Conservation (phyloP, 2,888 invertebrate genomes). For the Hemistola chrysoprasaria region DNA sequence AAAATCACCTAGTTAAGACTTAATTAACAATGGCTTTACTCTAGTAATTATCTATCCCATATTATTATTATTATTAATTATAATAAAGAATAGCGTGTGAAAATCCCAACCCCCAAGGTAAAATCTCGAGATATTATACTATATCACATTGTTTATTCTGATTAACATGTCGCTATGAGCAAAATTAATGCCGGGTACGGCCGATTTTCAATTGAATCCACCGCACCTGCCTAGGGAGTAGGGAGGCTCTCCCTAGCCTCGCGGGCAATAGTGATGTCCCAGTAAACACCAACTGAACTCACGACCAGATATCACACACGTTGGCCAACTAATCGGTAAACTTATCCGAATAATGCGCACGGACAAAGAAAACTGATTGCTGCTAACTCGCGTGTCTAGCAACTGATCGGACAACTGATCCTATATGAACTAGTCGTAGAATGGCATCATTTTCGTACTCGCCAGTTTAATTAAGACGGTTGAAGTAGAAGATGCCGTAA, state of each 20-base stretch:
- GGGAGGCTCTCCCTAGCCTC: slow-evolving; percentile 27
- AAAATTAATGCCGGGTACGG: slow-evolving; percentile 46
- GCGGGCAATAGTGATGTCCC: too few relatives aligned
- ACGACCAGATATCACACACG: slow-evolving; percentile 42
- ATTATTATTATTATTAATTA: too few relatives aligned
- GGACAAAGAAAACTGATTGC: slow-evolving; percentile 78
- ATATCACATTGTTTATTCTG: slow-evolving; percentile 28
- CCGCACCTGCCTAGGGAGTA: slow-evolving; percentile 60
- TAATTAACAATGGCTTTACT: too few relatives aligned
- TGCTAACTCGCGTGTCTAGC: slow-evolving; percentile 45
- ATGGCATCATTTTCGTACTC: slow-evolving; percentile 52
- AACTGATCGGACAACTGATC: slow-evolving; percentile 31
- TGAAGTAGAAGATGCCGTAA: slow-evolving; percentile 73
- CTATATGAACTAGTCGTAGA: slow-evolving; percentile 41
- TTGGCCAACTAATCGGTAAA: slow-evolving; percentile 44
- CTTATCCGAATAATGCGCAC: slow-evolving; percentile 42
- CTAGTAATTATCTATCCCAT: too few relatives aligned
- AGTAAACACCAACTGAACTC: slow-evolving; percentile 40
- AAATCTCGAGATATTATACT: slow-evolving; percentile 9
- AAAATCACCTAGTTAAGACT: too few relatives aligned
- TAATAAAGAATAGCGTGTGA: slow-evolving; percentile 3
- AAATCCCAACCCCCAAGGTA: slow-evolving; percentile 17
- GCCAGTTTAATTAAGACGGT: slow-evolving; percentile 74
- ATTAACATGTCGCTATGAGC: slow-evolving; percentile 38
- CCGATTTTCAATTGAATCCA: slow-evolving; percentile 55